phyloP scores from a whole-genome alignment of 1,140 invertebrate genomes.

The Homarus americanus region DNA sequence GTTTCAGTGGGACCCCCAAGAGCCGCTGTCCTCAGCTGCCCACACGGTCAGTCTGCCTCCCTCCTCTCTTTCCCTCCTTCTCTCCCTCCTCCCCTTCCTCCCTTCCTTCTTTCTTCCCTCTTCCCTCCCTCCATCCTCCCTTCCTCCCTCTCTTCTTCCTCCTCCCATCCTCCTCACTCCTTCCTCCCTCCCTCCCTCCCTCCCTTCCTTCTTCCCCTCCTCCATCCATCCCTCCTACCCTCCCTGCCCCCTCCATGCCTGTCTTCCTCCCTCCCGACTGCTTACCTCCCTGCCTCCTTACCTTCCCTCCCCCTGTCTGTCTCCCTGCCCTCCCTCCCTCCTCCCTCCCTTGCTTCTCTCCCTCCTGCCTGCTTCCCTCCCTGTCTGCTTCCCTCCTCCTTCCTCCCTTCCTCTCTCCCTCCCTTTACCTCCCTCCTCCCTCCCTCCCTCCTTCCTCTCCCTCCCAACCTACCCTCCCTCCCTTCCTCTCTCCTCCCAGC shows the following conservation, averaged over 20 bases:
- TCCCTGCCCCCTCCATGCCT: too few relatives aligned
- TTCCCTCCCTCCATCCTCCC: too few relatives aligned
- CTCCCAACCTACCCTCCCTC: background rate
- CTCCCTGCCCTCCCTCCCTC: too few relatives aligned
- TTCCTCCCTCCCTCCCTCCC: background rate
- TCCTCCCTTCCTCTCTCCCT: background rate
- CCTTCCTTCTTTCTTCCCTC: too few relatives aligned
- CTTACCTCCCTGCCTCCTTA: background rate
- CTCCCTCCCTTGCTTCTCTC: too few relatives aligned
- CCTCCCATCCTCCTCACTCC: background rate
- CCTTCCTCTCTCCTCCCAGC: background rate
- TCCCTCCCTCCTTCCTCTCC: background rate
- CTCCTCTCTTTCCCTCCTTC: too few relatives aligned
- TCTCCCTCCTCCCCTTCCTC: too few relatives aligned
- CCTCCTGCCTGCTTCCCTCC: background rate
- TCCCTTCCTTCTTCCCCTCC: too few relatives aligned
- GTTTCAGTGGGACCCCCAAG: slow-evolving; percentile 26
- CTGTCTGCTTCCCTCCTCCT: background rate
- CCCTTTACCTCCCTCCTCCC: background rate
- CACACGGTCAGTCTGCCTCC: background rate
- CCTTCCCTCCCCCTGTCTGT: too few relatives aligned
- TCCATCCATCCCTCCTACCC: too few relatives aligned
- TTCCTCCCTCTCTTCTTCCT: too few relatives aligned
- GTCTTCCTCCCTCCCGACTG: background rate
- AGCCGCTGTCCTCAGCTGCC: background rate